Evolutionary conservation across 2,113 vertebrate genomes (phyloP), one percentile per base, ranked within the genome.

Genomic region (Lagenorhynchus albirostris): DNA sequence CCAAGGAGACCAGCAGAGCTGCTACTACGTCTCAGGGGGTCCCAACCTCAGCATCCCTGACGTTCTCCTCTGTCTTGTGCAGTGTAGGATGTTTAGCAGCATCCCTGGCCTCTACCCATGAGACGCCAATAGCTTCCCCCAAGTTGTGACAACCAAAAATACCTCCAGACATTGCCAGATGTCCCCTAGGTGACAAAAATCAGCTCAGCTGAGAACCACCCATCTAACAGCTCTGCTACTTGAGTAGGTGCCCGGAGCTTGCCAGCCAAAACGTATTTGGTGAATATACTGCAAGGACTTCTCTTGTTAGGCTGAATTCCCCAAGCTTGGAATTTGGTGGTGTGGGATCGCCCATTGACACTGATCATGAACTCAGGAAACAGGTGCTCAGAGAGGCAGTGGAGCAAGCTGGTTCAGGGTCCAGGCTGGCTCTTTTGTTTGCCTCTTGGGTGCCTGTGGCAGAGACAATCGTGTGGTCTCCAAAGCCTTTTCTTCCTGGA

Each of bases 21-120:
- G 4, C 29, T 41, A 4, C 41, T 25, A 31, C 1, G 2, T 4
- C n/a, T 23, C 50, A 31, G 6, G 15, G 6, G 25, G 21, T 41
- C 60, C 50, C 62, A 31, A 5, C 26, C 38, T 90, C 31, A 7
- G 41, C 17, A 26, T 21, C 44, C 15, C 0, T 5, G 58, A 15
- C 2, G 3, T 17, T 68, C 25, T 50, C n/a, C 20, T 1, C 21
- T 44, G 67, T 50, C 26, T 11, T 20, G 23, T 1, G 25, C 14
- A 14, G 0, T 13, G 17, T 9, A 25, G 58, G n/a, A 3, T 20
- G 29, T 6, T 62, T 33, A 25, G 60, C 50, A 18, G 65, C 17
- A 44, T 14, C 47, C 58, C 47, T 20, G 41, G 38, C 41, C 79
- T 58, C 33, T 33, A 25, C n/a, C 10, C 8, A 50, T 55, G 33